Evolutionary conservation across 2,888 invertebrate genomes (phyloP).

Genomic region (Rhopalosiphum nymphaeae): DNA sequence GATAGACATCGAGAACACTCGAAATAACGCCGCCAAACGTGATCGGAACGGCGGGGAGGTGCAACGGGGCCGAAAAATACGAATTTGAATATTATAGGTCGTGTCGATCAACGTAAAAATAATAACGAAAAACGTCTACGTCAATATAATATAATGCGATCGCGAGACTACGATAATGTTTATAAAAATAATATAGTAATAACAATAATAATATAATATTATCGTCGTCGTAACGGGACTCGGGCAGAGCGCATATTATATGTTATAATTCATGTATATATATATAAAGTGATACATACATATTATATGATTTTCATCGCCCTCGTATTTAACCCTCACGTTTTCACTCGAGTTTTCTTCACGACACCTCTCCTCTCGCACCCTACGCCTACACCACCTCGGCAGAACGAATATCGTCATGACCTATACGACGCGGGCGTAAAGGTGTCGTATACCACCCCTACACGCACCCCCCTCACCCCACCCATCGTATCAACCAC

Average conservation of each 20-base stretch:
- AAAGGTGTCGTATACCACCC: constrained; percentile 4
- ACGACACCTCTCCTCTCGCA: background rate
- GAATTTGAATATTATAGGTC: background rate
- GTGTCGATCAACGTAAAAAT: background rate
- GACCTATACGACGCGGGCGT: background rate
- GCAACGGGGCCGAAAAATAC: background rate
- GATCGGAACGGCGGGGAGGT: background rate
- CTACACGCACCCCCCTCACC: background rate
- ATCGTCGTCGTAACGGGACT: background rate
- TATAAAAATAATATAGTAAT: background rate
- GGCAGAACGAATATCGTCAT: background rate
- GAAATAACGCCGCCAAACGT: background rate
- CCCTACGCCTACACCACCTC: background rate
- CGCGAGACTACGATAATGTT: background rate
- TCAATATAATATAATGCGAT: background rate
- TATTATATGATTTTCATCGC: constrained; percentile 7
- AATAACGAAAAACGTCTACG: background rate
- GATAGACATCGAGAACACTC: background rate
- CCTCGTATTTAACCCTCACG: background rate
- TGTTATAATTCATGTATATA: background rate
- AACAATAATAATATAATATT: background rate
- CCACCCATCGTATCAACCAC: background rate
- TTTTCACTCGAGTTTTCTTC: constrained; percentile 13
- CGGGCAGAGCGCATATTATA: background rate
- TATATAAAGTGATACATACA: background rate